A percentile compares a stretch with the other conserved stretches of the same genome.
phyloP scores from a whole-genome alignment of 2,113 vertebrate genomes.

The Climacteris rufus region DNA sequence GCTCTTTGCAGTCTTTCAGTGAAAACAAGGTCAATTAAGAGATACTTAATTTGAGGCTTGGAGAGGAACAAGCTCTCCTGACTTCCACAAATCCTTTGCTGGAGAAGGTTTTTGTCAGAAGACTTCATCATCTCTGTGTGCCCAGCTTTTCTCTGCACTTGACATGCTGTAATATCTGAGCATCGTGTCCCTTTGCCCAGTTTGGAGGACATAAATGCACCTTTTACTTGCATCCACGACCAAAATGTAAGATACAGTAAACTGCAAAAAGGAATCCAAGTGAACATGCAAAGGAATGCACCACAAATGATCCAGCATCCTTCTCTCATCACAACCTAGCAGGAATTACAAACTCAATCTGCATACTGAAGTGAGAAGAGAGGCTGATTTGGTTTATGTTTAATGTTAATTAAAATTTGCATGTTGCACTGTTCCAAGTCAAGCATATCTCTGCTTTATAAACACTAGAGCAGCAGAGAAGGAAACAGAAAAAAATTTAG shows the following conservation, averaged over 20 bases:
- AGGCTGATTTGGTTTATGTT: background rate
- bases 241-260: background rate
- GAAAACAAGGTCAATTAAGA: background rate
- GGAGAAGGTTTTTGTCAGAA: background rate
- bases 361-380: background rate
- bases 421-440: background rate
- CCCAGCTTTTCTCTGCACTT: background rate
- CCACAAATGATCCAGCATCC: background rate
- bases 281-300: background rate
- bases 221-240: background rate
- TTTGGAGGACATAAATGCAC: background rate
- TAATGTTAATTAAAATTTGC: conserved; percentile 17
- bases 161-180: background rate
- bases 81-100: background rate
- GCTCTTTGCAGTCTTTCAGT: background rate
- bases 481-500: background rate
- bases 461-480: background rate
- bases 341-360: background rate
- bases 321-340: background rate
- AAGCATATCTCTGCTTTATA: background rate
- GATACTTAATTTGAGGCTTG: background rate
- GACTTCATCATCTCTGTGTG: background rate
- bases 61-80: background rate
- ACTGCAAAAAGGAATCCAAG: background rate
- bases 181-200: background rate